phyloP scores from a whole-genome alignment of 2,888 invertebrate species.

The Melieria picta region DNA sequence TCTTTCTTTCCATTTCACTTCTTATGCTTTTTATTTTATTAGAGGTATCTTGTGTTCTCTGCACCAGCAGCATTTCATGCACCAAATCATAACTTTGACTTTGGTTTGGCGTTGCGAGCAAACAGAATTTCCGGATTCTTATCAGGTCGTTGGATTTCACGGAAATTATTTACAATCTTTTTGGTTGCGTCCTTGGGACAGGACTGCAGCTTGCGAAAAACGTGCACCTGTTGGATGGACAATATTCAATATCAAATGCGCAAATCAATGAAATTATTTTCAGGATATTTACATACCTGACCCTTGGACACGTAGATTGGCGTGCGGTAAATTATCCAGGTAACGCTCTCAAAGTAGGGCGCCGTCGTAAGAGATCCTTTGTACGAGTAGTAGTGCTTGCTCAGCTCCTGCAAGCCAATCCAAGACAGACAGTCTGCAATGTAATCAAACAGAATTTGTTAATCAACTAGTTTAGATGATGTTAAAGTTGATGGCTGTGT shows the following conservation, averaged over 20 bases:
- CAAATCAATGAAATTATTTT: not conserved
- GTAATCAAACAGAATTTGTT: constrained; percentile 2
- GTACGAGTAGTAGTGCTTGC: constrained; percentile 78
- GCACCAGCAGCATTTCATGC: not conserved
- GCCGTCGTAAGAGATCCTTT: constrained; percentile 79
- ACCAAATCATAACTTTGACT: constrained; percentile 64
- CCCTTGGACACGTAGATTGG: constrained; percentile 75
- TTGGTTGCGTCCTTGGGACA: constrained; percentile 65
- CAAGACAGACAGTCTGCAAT: constrained; percentile 73
- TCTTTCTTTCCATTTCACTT: too few relatives aligned
- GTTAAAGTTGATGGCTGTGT: too few relatives aligned
- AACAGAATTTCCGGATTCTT: constrained; percentile 65
- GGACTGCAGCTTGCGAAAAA: constrained; percentile 64
- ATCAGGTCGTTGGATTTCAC: constrained; percentile 64
- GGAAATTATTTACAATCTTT: constrained; percentile 65
- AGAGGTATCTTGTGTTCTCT: not conserved
- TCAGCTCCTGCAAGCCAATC: constrained; percentile 75
- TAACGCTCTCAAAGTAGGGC: constrained; percentile 78
- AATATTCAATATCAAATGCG: not conserved
- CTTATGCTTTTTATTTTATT: not conserved
- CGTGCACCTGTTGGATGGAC: constrained; percentile 55
- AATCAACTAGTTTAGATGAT: too few relatives aligned
- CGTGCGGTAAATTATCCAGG: constrained; percentile 78
- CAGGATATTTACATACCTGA: constrained; percentile 68
- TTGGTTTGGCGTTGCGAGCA: constrained; percentile 64